phyloP scores from a whole-genome alignment of 2,113 vertebrate species.

The Pollimyrus isidori region DNA sequence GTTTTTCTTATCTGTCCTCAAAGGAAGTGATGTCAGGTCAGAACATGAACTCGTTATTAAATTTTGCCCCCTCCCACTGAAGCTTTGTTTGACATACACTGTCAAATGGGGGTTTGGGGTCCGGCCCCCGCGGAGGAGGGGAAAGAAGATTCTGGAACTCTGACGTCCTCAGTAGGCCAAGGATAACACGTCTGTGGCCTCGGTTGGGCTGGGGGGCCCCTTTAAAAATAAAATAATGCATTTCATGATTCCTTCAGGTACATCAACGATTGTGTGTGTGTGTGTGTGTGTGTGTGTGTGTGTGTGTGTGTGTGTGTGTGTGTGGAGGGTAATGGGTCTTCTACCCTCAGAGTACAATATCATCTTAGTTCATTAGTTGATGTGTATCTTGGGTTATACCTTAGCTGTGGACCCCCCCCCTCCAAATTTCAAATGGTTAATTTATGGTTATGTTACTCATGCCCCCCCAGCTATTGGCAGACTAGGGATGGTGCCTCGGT shows the following conservation, averaged over 20 bases:
- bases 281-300: neutral
- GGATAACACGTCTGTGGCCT: neutral
- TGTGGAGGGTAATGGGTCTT: neutral
- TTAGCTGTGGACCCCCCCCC: neutral
- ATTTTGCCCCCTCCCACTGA: slow-evolving; percentile 44
- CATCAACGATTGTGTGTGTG: neutral
- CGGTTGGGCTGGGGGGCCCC: neutral
- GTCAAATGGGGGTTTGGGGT: slow-evolving; percentile 42
- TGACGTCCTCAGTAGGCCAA: no score
- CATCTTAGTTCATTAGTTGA: neutral
- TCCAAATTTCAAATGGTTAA: neutral
- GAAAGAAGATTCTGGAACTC: slow-evolving; percentile 6
- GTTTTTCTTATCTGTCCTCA: neutral
- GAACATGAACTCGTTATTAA: slow-evolving; percentile 34
- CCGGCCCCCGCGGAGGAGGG: slow-evolving; percentile 30
- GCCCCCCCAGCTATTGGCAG: no score
- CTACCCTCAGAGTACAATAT: neutral
- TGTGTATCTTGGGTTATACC: neutral
- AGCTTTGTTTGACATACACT: slow-evolving; percentile 50
- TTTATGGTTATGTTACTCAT: neutral
- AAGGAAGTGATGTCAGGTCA: neutral
- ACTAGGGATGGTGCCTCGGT: slow-evolving; percentile 40
- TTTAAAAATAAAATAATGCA: neutral
- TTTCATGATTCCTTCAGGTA: neutral
- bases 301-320: neutral